A percentile compares a stretch with the other conserved stretches of the same genome.
These are phyloP conservation scores for Resseliella maxima DNA, from an alignment of 2,888 invertebrate species.

Conservation along the genomic window DNA sequence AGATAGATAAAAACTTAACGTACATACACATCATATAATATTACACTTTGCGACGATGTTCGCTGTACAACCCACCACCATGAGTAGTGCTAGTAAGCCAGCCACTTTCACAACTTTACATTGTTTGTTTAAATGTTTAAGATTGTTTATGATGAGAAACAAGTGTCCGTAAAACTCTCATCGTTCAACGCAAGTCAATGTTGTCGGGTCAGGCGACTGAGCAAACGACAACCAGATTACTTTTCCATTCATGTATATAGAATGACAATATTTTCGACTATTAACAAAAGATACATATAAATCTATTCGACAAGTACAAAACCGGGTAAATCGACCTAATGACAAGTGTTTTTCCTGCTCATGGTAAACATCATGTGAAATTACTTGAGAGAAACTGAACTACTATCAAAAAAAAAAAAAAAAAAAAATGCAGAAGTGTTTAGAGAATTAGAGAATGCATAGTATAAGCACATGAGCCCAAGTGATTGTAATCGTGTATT, in stretches of 20 bases:
- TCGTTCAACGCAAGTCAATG: neutral
- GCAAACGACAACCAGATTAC: conserved; percentile 11
- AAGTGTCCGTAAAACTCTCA: conserved; percentile 33
- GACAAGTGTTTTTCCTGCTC: conserved; percentile 53
- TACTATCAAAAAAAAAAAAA: neutral
- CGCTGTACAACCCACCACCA: neutral
- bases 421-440: too few relatives aligned
- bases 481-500: conserved; percentile 30
- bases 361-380: conserved; percentile 39
- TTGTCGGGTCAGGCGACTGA: neutral
- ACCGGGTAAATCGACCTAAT: conserved; percentile 46
- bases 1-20: neutral
- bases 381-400: neutral
- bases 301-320: conserved; percentile 27
- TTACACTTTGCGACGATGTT: neutral
- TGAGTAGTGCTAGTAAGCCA: neutral
- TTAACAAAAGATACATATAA: conserved; percentile 30
- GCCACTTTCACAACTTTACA: neutral
- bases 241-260: conserved; percentile 1
- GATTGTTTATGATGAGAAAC: conserved; percentile 55
- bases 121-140: conserved; percentile 44
- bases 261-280: conserved; percentile 32
- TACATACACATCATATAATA: conserved; percentile 2
- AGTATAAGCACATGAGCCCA: neutral
- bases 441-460: neutral